These are phyloP conservation scores for Anadara kagoshimensis DNA, from an alignment of 1,140 invertebrate species.

Conservation along the genomic window DNA sequence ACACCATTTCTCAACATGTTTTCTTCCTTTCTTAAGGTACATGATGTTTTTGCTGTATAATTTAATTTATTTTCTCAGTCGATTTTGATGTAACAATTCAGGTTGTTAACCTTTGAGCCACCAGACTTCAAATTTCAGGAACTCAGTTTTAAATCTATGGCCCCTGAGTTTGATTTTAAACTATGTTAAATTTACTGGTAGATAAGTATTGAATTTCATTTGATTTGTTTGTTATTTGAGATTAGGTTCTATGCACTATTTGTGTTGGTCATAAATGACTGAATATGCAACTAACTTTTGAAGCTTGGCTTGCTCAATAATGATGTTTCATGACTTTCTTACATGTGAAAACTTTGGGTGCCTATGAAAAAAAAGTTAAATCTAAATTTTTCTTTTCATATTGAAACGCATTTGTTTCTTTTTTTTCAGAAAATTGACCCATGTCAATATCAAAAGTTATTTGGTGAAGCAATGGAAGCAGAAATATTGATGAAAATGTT, in stretches of 20 bases:
- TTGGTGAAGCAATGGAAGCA: conserved; percentile 70
- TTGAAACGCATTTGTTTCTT: not conserved
- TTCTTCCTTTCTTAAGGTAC: too few species aligned
- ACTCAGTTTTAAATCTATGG: too few species aligned
- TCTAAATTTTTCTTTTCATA: not conserved
- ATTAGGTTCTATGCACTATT: not conserved
- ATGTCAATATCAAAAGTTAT: conserved; percentile 57
- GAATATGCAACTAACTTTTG: too few species aligned
- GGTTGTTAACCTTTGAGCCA: too few species aligned
- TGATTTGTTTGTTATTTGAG: not conserved
- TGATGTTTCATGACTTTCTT: not conserved
- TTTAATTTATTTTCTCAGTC: too few species aligned
- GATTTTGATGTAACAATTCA: too few species aligned
- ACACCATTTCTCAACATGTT: too few species aligned
- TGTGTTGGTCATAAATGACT: too few species aligned
- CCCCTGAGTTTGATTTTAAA: too few species aligned
- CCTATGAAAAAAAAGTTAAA: not conserved
- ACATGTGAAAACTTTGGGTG: not conserved
- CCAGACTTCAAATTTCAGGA: too few species aligned
- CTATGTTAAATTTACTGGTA: not conserved
- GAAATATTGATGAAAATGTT: conserved; percentile 69
- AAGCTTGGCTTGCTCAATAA: too few species aligned
- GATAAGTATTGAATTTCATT: not conserved
- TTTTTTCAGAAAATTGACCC: conserved; percentile 60
- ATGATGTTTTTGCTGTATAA: too few species aligned